Conservation (phyloP, 2,888 invertebrate species). For the Branchellion lobata region DNA sequence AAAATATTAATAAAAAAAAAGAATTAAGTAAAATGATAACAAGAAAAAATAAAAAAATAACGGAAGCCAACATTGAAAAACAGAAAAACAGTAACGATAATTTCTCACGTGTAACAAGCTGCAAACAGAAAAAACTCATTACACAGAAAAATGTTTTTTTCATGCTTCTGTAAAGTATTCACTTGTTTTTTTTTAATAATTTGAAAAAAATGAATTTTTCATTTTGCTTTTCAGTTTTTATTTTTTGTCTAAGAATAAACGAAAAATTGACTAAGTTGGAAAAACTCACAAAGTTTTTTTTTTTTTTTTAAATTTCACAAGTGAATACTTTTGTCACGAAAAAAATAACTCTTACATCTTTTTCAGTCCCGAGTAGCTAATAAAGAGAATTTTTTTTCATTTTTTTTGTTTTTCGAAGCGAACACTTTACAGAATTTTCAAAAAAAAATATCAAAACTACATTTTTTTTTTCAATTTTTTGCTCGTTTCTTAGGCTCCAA, state of each 20-base stretch:
- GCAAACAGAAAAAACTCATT: background rate
- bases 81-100: background rate
- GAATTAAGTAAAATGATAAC: too few relatives aligned
- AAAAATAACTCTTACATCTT: constrained; percentile 51
- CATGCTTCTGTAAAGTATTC: constrained; percentile 45
- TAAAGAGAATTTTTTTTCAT: background rate
- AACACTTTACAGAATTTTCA: constrained; percentile 8
- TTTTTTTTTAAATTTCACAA: background rate
- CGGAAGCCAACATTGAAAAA: background rate
- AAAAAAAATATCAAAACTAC: too few relatives aligned
- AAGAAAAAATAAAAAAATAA: background rate
- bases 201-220: background rate
- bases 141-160: background rate
- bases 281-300: too few relatives aligned
- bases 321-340: background rate
- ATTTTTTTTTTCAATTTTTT: too few relatives aligned
- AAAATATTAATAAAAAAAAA: too few relatives aligned
- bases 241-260: background rate
- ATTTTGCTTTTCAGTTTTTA: too few relatives aligned
- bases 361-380: constrained; percentile 53
- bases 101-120: too few relatives aligned
- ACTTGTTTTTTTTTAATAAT: constrained; percentile 11
- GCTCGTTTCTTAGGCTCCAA: too few relatives aligned
- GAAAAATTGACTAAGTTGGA: too few relatives aligned
- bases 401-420: background rate